phyloP scores from a whole-genome alignment of 1,140 invertebrate genomes.

The Ceratosolen solmsi region DNA sequence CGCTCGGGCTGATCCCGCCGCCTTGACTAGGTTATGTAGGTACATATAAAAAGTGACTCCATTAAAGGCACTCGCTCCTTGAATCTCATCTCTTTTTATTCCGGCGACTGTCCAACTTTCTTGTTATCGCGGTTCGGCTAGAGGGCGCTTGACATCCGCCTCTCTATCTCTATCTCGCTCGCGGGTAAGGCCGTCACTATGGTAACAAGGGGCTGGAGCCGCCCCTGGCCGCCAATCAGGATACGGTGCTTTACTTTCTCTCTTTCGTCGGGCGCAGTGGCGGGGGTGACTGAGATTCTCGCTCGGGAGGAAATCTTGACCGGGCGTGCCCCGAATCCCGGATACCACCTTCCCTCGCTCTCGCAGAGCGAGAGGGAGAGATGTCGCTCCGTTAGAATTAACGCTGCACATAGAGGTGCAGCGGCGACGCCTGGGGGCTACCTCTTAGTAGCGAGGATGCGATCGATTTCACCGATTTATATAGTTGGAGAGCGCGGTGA shows the following conservation, averaged over 20 bases:
- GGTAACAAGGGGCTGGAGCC: conserved; percentile 73
- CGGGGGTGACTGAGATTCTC: conserved; percentile 71
- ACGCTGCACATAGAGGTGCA: conserved; percentile 7
- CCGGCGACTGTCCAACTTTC: background rate
- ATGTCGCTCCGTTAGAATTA: conserved; percentile 34
- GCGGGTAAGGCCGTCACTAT: conserved; percentile 70
- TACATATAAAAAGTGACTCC: conserved; percentile 61
- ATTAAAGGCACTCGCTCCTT: conserved; percentile 57
- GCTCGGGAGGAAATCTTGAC: conserved; percentile 73
- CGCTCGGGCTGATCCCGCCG: background rate
- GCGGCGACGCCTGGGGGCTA: background rate
- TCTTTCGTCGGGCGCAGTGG: conserved; percentile 32
- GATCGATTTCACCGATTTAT: conserved; percentile 50
- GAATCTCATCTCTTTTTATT: background rate
- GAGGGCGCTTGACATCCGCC: conserved; percentile 34
- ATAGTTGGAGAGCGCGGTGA: background rate
- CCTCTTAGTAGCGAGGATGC: conserved; percentile 8
- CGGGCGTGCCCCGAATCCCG: conserved; percentile 73
- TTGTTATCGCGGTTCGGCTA: conserved; percentile 19
- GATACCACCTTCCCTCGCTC: conserved; percentile 59
- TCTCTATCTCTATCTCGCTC: conserved; percentile 55
- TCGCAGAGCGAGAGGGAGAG: background rate
- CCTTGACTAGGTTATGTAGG: no score
- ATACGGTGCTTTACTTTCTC: conserved; percentile 52
- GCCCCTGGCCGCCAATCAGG: conserved; percentile 72